Base-by-base conservation (phyloP, 2,113 vertebrate genomes). In the Leuciscus idus region DNA sequence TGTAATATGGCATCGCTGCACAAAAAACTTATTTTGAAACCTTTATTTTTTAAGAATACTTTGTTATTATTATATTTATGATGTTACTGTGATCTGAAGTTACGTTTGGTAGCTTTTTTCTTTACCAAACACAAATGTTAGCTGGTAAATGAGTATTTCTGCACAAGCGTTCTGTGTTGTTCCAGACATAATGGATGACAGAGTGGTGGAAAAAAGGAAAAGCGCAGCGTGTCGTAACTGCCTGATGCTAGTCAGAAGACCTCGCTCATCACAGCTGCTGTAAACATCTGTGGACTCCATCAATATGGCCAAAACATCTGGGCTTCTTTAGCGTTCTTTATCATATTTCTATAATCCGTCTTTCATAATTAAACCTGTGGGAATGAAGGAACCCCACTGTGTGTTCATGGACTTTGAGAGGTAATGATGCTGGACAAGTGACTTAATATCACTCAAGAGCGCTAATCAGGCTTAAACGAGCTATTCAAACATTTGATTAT, bases 301-400 rank as follows among this genome's bases (percentile, higher is more conserved):
- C 89, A 87, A 83, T 88, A 84, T 87, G 87, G 87, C 61, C 66
- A 66, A 82, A 89, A 90, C 89, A 91, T 86, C 89, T 90, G 90
- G 43, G 39, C 84, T 88, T 33, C 84, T 87, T 84, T 87, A 88
- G 75, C 57, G 73, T 86, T 90, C 81, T 46, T 74, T 83, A 73
- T 83, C 68, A 73, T 61, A 79, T 88, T 91, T 84, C 85, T 84
- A 87, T 85, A 86, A 91, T 80, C 85, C 85, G 28, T 88, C 88
- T 88, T 87, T 87, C 70, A 85, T 87, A 89, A 91, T 91, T 87
- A 91, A 89, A 91, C 90, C 88, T 89, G 81, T 91, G 88, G 87
- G 88, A 91, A 87, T 68, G 84, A 46, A 28, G 73, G 72, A 70
- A 64, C 83, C 76, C 85, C 83, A 7, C 50, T 19, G 80, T 80